These are phyloP conservation scores for Drosophila nikananu DNA, from an alignment of 1,140 invertebrate genomes.

Conservation along the genomic window DNA sequence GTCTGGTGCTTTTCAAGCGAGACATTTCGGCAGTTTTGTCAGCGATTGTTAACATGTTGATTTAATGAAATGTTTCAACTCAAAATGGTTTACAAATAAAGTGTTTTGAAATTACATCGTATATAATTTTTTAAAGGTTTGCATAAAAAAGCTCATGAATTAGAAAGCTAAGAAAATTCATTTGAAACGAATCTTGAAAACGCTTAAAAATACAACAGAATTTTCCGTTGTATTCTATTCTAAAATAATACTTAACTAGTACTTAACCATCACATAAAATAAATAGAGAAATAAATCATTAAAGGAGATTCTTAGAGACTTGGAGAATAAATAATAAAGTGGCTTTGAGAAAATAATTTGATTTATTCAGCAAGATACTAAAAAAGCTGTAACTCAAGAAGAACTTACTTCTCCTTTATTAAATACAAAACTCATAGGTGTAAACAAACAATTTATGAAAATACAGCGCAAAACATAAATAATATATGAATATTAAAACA, in stretches of 20 bases:
- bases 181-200: neutral
- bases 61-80: neutral
- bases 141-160: too few relatives aligned
- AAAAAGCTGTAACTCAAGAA: neutral
- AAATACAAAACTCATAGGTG: neutral
- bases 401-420: neutral
- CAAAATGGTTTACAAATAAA: neutral
- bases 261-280: neutral
- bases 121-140: too few relatives aligned
- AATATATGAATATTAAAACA: neutral
- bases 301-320: neutral
- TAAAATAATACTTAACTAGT: too few relatives aligned
- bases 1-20: constrained; percentile 12
- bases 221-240: neutral
- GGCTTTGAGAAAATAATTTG: neutral
- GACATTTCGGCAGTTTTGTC: constrained; percentile 2
- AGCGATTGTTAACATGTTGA: neutral
- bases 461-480: neutral
- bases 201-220: neutral
- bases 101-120: too few relatives aligned
- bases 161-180: too few relatives aligned
- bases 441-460: neutral
- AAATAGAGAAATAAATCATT: neutral
- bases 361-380: neutral
- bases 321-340: neutral